Conservation (phyloP, 1,140 invertebrate species). For the Pteromalus puparum region DNA sequence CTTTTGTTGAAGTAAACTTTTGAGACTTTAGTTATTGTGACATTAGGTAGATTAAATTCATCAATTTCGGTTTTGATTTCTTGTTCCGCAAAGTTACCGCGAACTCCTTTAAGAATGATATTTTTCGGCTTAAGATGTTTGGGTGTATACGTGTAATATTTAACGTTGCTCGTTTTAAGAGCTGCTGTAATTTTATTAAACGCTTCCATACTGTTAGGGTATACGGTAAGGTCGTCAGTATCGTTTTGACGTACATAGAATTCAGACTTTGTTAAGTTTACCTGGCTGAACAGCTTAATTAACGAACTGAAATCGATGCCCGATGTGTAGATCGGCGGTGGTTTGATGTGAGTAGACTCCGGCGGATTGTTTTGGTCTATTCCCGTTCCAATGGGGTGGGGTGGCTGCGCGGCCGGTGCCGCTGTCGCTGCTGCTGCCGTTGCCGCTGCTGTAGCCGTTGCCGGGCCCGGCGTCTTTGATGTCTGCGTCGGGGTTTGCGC, state of each 20-base stretch:
- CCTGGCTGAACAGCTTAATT: neutral
- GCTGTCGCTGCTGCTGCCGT: no score
- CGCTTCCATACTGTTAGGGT: neutral
- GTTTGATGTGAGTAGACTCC: no score
- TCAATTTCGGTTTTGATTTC: conserved; percentile 2
- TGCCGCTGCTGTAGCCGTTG: no score
- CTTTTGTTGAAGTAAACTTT: neutral
- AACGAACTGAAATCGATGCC: neutral
- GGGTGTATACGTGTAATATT: neutral
- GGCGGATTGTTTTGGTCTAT: no score
- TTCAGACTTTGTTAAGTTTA: neutral
- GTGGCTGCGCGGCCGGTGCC: no score
- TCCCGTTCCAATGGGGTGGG: no score
- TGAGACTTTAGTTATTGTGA: neutral
- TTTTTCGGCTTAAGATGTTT: neutral
- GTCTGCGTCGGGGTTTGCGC: no score
- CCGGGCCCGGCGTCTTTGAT: no score
- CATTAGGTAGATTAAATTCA: neutral
- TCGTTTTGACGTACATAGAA: neutral
- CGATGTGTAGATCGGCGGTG: no score
- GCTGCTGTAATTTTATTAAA: neutral
- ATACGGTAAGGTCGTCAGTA: neutral
- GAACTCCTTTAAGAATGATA: neutral
- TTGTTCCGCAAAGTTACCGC: neutral
- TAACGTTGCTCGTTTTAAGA: neutral